Evolutionary conservation across 2,113 vertebrate species (phyloP).

Genomic region (Pollachius pollachius): DNA sequence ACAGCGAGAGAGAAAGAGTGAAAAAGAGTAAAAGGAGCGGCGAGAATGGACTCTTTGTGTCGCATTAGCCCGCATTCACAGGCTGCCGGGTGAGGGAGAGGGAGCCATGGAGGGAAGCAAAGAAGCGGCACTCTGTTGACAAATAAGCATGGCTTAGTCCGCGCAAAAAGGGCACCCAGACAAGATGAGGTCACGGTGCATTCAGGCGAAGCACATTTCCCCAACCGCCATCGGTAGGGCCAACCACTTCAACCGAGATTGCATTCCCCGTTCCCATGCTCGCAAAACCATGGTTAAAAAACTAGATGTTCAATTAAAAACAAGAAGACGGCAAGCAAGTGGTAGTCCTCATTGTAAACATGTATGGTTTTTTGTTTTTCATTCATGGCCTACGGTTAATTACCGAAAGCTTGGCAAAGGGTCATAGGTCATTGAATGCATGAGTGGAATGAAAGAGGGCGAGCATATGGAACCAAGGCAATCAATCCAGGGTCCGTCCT

Average conservation of each 20-base stretch:
- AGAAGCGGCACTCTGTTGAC: constrained; percentile 56
- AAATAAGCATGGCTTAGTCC: constrained; percentile 58
- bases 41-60: constrained; percentile 54
- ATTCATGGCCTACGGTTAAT: too few species aligned
- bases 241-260: constrained; percentile 4
- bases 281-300: constrained; percentile 32
- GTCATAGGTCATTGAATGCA: too few species aligned
- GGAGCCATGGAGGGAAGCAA: constrained; percentile 21
- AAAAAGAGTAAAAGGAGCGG: neutral
- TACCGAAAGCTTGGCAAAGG: too few species aligned
- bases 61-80: constrained; percentile 32
- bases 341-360: constrained; percentile 47
- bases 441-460: too few species aligned
- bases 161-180: constrained; percentile 51
- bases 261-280: neutral
- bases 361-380: constrained; percentile 45
- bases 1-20: too few species aligned
- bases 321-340: constrained; percentile 22
- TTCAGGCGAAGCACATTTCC: constrained; percentile 46
- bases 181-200: constrained; percentile 49
- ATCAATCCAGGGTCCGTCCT: too few species aligned
- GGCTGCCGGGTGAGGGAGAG: constrained; percentile 12
- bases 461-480: too few species aligned
- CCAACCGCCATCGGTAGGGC: constrained; percentile 28
- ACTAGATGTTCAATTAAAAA: constrained; percentile 16